Percentiles rank a stretch among this genome's conserved stretches.
Conservation (phyloP, 2,888 invertebrate genomes). For the Dione vanillae region DNA sequence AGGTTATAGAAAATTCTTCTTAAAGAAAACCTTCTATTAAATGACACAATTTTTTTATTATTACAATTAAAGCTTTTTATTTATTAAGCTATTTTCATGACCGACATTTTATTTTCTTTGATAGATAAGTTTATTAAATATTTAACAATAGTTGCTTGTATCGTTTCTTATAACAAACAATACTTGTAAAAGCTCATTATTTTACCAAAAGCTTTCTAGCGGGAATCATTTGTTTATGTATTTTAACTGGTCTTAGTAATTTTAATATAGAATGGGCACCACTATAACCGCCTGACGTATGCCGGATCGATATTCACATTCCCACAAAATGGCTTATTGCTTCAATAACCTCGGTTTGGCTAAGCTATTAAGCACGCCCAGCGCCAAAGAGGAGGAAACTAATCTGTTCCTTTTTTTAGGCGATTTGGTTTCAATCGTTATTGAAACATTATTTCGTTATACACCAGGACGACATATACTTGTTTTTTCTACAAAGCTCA, state of each 20-base stretch:
- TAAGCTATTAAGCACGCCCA: slow-evolving; percentile 37
- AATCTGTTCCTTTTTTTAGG: slow-evolving; percentile 37
- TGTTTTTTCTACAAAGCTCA: neutral
- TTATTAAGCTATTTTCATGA: too few species aligned
- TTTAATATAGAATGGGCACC: slow-evolving; percentile 6
- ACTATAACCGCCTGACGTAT: slow-evolving; percentile 27
- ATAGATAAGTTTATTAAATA: too few species aligned
- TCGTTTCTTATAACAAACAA: too few species aligned
- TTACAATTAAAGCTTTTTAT: too few species aligned
- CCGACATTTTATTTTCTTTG: too few species aligned
- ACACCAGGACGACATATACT: neutral
- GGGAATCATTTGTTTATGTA: neutral
- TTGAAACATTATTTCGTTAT: slow-evolving; percentile 26
- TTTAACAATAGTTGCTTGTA: too few species aligned
- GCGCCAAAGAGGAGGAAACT: slow-evolving; percentile 32
- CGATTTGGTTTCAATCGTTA: slow-evolving; percentile 36
- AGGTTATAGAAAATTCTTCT: neutral
- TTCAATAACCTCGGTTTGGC: slow-evolving; percentile 42
- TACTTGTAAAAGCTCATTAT: too few species aligned
- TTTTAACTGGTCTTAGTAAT: neutral
- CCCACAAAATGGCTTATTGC: slow-evolving; percentile 43
- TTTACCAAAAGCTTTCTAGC: too few species aligned
- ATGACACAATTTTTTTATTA: too few species aligned
- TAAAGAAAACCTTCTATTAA: too few species aligned
- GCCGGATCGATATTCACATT: slow-evolving; percentile 39